Base-by-base conservation (phyloP, 35 echinoderm and acorn worm genomes). In the Patiria miniata region DNA sequence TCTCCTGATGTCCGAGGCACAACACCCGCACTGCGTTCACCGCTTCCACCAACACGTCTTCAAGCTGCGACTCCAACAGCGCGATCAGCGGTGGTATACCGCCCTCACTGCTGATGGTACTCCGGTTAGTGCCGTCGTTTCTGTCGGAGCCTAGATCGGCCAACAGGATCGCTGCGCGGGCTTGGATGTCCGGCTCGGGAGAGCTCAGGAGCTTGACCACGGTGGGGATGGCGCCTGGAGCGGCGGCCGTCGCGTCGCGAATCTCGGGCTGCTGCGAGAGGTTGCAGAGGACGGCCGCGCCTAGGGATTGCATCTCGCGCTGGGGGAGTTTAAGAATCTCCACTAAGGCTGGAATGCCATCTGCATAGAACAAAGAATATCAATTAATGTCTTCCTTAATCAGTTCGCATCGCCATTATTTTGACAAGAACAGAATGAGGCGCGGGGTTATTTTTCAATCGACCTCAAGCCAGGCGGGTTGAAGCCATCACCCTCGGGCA, bases 261-360 rank as follows among this genome's bases (percentile, higher is more conserved):
- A 99, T 81, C 19, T 78, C 84, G 15, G 86, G 81, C 83, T 81
- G 77, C 15, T 83, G 51, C 39, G 96, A 90, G 51, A 99, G 93
- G 85, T 99, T 98, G 59, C 96, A 99, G 51, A 99, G 83, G 18
- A 99, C 96, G 4, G 96, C 92, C 5, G 93, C 96, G 18, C 89
- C 93, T 39, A 99, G 73, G 15, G 96, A 99, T 55, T 99, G 96
- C 90, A 99, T 94, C 83, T 99, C 96, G 2, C 81, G 54, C 9
- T 85, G 78, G 22, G 85, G 83, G 32, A 94, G 40, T 68, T 81
- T 89, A 54, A 99, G 81, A 16, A 99, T 89, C 19, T 95, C 83
- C 17, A 99, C 96, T 23, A 99, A 77, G n/a, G 96, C 92, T 77
- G 96, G 96, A 16, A 99, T 95, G 36, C 95, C 96, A 95, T 92